phyloP scores from a whole-genome alignment of 2,797 vertebrate genomes.

The Gila robusta region DNA sequence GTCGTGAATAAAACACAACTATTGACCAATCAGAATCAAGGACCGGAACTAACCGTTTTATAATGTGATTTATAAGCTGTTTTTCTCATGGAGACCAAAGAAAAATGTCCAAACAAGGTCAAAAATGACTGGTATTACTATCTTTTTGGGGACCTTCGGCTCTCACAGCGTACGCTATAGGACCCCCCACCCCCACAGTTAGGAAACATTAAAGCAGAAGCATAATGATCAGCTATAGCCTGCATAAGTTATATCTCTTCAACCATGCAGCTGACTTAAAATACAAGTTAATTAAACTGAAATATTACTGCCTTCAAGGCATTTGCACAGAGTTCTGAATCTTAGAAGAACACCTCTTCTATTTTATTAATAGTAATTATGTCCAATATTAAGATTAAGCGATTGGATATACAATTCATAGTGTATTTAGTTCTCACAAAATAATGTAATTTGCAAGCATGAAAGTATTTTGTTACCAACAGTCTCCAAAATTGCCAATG shows the following conservation, averaged over 20 bases:
- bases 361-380: not conserved
- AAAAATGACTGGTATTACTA: no score
- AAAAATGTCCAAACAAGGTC: no score
- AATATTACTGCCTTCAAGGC: slow-evolving; percentile 52
- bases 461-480: not conserved
- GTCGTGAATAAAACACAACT: no score
- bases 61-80: not conserved
- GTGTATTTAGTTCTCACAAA: slow-evolving; percentile 3
- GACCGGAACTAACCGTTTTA: no score
- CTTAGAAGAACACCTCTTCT: not conserved
- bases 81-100: not conserved
- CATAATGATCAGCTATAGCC: not conserved
- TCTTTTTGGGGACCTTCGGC: no score
- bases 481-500: not conserved
- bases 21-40: no score
- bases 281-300: not conserved
- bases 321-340: not conserved
- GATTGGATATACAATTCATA: not conserved
- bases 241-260: not conserved
- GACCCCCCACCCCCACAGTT: not conserved
- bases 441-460: not conserved
- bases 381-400: not conserved
- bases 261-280: not conserved
- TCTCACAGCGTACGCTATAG: no score
- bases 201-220: not conserved